Percentiles rank a stretch among this genome's conserved stretches.
Evolutionary conservation across 2,888 invertebrate genomes (phyloP).

Genomic region (Phytoseiulus persimilis): DNA sequence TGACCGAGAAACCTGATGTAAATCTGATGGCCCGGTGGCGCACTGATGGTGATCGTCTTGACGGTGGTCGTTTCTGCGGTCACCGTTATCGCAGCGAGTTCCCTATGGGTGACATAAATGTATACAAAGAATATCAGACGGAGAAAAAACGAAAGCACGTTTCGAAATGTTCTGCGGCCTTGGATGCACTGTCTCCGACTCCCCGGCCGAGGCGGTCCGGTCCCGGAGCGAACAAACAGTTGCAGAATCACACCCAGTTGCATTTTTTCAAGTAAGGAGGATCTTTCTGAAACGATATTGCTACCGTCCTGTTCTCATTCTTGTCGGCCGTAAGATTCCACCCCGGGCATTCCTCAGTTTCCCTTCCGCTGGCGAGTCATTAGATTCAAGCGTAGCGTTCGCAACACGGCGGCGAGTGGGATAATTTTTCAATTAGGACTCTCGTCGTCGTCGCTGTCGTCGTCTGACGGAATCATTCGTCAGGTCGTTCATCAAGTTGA

Average conservation of each 20-base stretch:
- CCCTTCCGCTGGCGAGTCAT: not conserved
- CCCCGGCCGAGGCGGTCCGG: not conserved
- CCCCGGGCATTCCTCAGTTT: not conserved
- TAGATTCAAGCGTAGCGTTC: not conserved
- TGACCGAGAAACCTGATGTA: not conserved
- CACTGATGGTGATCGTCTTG: not conserved
- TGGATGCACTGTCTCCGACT: not conserved
- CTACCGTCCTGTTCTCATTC: not conserved
- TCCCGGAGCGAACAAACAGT: not conserved
- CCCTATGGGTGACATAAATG: not conserved
- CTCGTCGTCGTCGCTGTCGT: too few species aligned
- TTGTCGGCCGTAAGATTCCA: not conserved
- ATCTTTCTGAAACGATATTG: not conserved
- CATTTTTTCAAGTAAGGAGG: not conserved
- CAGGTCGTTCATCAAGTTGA: not conserved
- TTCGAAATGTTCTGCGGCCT: not conserved
- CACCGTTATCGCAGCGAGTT: not conserved
- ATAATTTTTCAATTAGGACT: conserved; percentile 1
- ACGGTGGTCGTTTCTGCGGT: not conserved
- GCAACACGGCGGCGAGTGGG: not conserved
- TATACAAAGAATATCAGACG: not conserved
- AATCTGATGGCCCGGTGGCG: not conserved
- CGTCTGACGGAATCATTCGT: not conserved
- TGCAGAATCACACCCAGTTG: not conserved
- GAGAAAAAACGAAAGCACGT: not conserved